These are phyloP conservation scores for Pungitius pungitius DNA, from an alignment of 2,113 vertebrate species.

Conservation along the genomic window DNA sequence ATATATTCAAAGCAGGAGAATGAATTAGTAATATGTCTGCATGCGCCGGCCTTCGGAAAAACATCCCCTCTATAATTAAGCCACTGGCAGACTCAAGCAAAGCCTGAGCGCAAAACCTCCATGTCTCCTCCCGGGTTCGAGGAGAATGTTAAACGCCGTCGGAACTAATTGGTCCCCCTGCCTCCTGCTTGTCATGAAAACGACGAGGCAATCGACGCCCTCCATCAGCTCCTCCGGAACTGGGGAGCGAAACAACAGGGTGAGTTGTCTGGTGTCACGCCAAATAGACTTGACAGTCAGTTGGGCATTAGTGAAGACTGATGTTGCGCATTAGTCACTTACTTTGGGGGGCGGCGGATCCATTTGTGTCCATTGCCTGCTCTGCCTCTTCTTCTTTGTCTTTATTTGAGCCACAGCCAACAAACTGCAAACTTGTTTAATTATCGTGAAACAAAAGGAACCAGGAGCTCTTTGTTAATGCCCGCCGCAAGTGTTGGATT, in stretches of 20 bases:
- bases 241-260: constrained; percentile 49
- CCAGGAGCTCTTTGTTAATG: constrained; percentile 6
- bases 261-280: constrained; percentile 41
- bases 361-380: background rate
- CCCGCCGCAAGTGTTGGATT: constrained; percentile 33
- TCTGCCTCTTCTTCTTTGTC: background rate
- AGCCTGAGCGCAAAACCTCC: constrained; percentile 31
- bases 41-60: constrained; percentile 62
- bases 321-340: constrained; percentile 44
- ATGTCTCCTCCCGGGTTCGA: constrained; percentile 46
- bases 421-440: constrained; percentile 4
- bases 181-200: constrained; percentile 72
- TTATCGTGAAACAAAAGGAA: constrained; percentile 15
- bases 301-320: constrained; percentile 59
- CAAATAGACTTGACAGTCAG: constrained; percentile 48
- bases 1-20: constrained; percentile 50
- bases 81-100: constrained; percentile 43
- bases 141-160: constrained; percentile 63
- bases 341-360: background rate
- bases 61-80: constrained; percentile 65
- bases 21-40: constrained; percentile 69
- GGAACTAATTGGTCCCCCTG: constrained; percentile 76
- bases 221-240: constrained; percentile 45
- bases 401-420: background rate
- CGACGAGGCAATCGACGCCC: constrained; percentile 48